Base-by-base conservation (phyloP, 2,113 vertebrate genomes). In the Andinoacara biseriatus region DNA sequence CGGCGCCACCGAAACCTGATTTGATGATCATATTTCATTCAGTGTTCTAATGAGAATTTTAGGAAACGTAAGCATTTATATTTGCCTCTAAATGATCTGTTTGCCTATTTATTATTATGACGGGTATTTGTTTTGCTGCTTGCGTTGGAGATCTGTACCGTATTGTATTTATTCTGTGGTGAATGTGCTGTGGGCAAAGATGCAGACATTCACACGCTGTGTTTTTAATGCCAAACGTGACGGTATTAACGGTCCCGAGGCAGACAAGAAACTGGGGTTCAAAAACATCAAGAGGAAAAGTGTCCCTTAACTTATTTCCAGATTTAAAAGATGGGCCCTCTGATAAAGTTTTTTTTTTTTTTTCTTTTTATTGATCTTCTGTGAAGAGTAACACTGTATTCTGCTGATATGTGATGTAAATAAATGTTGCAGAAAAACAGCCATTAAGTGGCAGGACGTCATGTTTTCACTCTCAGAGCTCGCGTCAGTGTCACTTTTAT, bases 311-410 rank as follows among this genome's bases (percentile, higher is more conserved):
- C 54, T 72, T 31, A 54, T 3, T 72, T n/a, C 26, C 52, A 54
- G 46, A n/a, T 33, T 31, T 29, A 29, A 72, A 33, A 69, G 40
- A 79, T 1, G 69, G 72, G n/a, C 13, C 65, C 38, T 63, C 58
- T 11, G 67, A 69, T 69, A 15, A 75, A 74, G 26, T 26, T 26
- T 26, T 26, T 26, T n/a, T n/a, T n/a, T 18, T 62, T 59, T 57
- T 61, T 60, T 80, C 80, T 58, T 76, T 74, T 59, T 75, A 74
- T 63, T 72, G 83, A 85, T 91, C 88, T 92, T 93, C 86, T 88
- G 87, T 93, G 89, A 91, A 93, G 87, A 92, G 86, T 87, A 38
- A 60, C 58, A 4, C 57, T 90, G 85, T 91, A 76, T 89, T 86
- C 76, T 87, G 86, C 85, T 85, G 59, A 81, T 78, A 3, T 92